Conservation (phyloP, 1,140 invertebrate genomes). For the Hylaeus volcanicus region DNA sequence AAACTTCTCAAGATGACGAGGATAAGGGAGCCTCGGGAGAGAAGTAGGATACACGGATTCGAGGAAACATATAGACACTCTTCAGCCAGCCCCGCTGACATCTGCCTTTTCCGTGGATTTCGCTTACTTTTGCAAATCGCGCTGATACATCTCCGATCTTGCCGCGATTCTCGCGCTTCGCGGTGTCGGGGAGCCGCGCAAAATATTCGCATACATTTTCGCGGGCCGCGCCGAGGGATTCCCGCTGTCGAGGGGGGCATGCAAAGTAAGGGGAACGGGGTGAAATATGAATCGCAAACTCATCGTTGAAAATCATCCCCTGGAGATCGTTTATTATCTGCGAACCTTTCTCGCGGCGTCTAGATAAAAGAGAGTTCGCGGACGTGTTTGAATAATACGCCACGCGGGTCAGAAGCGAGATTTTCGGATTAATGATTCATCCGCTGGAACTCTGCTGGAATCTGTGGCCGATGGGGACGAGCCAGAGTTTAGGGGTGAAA, state of each 20-base stretch:
- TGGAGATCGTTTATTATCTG: neutral
- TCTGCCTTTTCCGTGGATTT: constrained; percentile 57
- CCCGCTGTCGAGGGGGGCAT: neutral
- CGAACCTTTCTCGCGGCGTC: neutral
- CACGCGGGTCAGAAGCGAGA: neutral
- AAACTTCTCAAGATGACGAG: constrained; percentile 21
- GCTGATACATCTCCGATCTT: constrained; percentile 59
- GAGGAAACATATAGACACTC: constrained; percentile 18
- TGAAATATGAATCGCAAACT: constrained; percentile 3
- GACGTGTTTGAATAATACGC: neutral
- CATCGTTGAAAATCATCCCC: neutral
- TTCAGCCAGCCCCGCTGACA: constrained; percentile 59
- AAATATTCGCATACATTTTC: constrained; percentile 64
- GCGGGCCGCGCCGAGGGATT: constrained; percentile 1
- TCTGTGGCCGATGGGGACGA: no score
- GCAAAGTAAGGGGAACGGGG: neutral
- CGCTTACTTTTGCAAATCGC: constrained; percentile 60
- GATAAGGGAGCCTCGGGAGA: constrained; percentile 27
- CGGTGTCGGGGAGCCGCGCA: constrained; percentile 7
- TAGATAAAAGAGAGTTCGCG: neutral
- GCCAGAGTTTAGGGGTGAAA: no score
- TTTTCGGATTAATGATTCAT: neutral
- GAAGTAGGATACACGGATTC: constrained; percentile 25
- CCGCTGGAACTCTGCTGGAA: no score
- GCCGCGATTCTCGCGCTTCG: constrained; percentile 26